Conservation (phyloP, 1,140 invertebrate species). For the Drosophila albomicans region DNA sequence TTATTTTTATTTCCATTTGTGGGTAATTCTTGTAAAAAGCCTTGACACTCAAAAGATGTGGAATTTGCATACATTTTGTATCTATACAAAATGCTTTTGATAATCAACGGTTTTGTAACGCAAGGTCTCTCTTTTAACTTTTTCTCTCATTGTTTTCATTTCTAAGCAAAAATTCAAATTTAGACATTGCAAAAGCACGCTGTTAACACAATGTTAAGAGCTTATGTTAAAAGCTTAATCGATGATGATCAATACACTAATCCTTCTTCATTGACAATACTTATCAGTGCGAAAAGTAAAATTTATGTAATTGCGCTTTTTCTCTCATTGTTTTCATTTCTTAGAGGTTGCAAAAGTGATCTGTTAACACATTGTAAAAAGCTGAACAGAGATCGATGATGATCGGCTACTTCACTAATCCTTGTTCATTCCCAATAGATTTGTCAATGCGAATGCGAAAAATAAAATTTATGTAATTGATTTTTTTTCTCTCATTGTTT, state of each 20-base stretch:
- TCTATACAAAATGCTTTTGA: conserved; percentile 54
- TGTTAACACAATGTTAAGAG: background rate
- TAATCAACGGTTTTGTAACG: conserved; percentile 65
- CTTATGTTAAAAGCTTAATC: too few relatives aligned
- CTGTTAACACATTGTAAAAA: too few relatives aligned
- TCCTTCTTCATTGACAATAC: too few relatives aligned
- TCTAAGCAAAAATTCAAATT: conserved; percentile 37
- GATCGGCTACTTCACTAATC: too few relatives aligned
- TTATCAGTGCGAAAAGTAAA: too few relatives aligned
- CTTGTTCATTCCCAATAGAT: too few relatives aligned
- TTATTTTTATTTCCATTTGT: conserved; percentile 41
- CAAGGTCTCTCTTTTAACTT: conserved; percentile 32
- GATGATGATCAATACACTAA: too few relatives aligned
- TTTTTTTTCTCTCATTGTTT: background rate
- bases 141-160: conserved; percentile 47
- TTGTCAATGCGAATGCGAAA: too few relatives aligned
- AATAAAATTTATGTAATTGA: too few relatives aligned
- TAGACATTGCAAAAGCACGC: background rate
- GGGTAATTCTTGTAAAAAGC: conserved; percentile 69
- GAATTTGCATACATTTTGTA: conserved; percentile 70
- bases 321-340: conserved; percentile 45
- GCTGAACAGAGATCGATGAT: too few relatives aligned
- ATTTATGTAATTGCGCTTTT: background rate
- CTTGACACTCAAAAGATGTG: conserved; percentile 71
- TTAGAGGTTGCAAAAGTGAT: background rate